Percentiles rank a stretch among this genome's conserved stretches.
These are phyloP conservation scores for Crotalus viridis DNA, from an alignment of 2,113 vertebrate species.

Conservation along the genomic window DNA sequence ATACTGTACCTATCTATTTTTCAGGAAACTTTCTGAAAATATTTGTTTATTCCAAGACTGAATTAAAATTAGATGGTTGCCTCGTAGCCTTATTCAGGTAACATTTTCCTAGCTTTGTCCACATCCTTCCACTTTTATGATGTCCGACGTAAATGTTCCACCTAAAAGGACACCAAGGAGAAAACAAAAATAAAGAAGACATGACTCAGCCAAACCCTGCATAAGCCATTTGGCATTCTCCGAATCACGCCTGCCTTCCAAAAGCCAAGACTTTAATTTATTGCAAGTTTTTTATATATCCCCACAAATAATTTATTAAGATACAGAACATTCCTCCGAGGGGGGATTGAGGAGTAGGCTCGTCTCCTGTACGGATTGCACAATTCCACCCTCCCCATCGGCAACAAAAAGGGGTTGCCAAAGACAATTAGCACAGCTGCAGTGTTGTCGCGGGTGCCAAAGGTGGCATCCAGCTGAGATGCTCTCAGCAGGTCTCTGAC, in stretches of 20 bases:
- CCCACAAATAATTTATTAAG: constrained; percentile 65
- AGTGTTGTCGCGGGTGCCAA: constrained; percentile 41
- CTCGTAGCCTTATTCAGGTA: not conserved
- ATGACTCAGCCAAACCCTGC: constrained; percentile 49
- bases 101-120: not conserved
- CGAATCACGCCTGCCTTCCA: constrained; percentile 42
- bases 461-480: constrained; percentile 49
- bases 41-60: too few relatives aligned
- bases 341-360: constrained; percentile 53
- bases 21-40: too few relatives aligned
- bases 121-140: too few relatives aligned
- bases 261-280: constrained; percentile 43
- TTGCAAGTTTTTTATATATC: constrained; percentile 37
- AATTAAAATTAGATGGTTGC: too few relatives aligned
- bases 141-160: not conserved
- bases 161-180: not conserved
- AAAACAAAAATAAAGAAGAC: constrained; percentile 24
- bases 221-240: constrained; percentile 60
- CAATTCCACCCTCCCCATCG: constrained; percentile 43
- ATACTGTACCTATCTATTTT: too few relatives aligned
- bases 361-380: constrained; percentile 50
- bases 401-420: constrained; percentile 55
- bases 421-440: constrained; percentile 61
- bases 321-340: constrained; percentile 51
- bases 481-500: constrained; percentile 9